Conservation (phyloP, 2,888 invertebrate species). For the Metellina segmentata region DNA sequence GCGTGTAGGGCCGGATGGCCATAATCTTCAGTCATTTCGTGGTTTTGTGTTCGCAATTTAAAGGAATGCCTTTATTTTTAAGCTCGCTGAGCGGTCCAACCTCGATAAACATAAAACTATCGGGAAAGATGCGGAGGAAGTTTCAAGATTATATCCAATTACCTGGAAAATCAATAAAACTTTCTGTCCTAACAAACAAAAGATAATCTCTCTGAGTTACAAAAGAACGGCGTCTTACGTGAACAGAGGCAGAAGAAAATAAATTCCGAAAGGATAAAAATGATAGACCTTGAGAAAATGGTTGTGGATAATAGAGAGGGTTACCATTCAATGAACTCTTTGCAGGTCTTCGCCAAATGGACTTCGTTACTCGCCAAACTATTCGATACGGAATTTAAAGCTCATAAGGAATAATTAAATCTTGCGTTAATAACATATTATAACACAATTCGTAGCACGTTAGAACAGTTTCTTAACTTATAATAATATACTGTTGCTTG, state of each 20-base stretch:
- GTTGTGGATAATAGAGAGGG: constrained; percentile 38
- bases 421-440: no score
- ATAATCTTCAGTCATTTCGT: no score
- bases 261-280: constrained; percentile 36
- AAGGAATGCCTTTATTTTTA: no score
- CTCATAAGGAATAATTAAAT: no score
- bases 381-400: background rate
- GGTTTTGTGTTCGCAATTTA: background rate
- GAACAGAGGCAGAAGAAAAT: constrained; percentile 16
- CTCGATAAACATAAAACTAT: constrained; percentile 33
- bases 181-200: constrained; percentile 41
- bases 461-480: no score
- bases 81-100: background rate
- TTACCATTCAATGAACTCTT: constrained; percentile 26
- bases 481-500: no score
- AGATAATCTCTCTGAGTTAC: constrained; percentile 32
- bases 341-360: constrained; percentile 18
- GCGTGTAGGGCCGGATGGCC: no score
- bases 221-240: constrained; percentile 13
- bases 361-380: background rate
- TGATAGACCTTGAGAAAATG: constrained; percentile 45
- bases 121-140: background rate
- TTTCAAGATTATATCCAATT: constrained; percentile 53
- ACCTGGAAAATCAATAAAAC: constrained; percentile 59
- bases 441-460: no score